Evolutionary conservation across 2,888 invertebrate genomes (phyloP).

Genomic region (Drosophila suboccidentalis): DNA sequence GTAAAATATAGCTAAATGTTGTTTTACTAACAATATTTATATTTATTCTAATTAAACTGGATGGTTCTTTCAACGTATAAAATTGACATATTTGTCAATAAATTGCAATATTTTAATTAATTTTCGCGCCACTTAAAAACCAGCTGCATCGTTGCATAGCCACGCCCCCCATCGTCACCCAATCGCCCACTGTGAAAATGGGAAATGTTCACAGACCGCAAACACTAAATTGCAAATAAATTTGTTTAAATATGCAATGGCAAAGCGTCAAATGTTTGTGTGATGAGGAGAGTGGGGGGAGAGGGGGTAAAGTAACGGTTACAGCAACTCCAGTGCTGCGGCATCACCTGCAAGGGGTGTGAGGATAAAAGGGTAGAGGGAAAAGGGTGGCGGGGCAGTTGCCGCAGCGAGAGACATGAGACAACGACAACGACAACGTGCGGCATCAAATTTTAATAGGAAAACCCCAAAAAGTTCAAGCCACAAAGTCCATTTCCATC

Average conservation of each 20-base stretch:
- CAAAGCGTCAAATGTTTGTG: conserved; percentile 34
- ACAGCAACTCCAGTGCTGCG: conserved; percentile 21
- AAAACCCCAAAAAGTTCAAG: conserved; percentile 78
- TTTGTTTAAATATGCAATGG: conserved; percentile 78
- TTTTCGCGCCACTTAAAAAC: conserved; percentile 78
- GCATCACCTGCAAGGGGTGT: conserved; percentile 35
- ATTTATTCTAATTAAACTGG: conserved; percentile 4
- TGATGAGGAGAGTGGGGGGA: neutral
- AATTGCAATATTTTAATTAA: conserved; percentile 77
- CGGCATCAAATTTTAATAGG: conserved; percentile 77
- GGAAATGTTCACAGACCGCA: conserved; percentile 66
- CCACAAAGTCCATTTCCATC: conserved; percentile 81
- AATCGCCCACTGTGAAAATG: conserved; percentile 28
- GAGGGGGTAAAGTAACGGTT: conserved; percentile 4
- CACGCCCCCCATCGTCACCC: conserved; percentile 29
- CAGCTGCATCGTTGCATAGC: conserved; percentile 32
- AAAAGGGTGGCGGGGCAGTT: neutral
- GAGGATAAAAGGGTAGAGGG: neutral
- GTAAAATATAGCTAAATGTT: neutral
- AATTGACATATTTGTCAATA: conserved; percentile 76
- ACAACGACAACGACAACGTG: conserved; percentile 68
- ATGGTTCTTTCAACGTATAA: conserved; percentile 16
- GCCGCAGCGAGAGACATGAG: conserved; percentile 54
- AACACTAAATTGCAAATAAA: conserved; percentile 79
- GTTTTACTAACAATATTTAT: conserved; percentile 9